phyloP scores from a whole-genome alignment of 2,888 invertebrate species.

The Drosophila fungiperda region DNA sequence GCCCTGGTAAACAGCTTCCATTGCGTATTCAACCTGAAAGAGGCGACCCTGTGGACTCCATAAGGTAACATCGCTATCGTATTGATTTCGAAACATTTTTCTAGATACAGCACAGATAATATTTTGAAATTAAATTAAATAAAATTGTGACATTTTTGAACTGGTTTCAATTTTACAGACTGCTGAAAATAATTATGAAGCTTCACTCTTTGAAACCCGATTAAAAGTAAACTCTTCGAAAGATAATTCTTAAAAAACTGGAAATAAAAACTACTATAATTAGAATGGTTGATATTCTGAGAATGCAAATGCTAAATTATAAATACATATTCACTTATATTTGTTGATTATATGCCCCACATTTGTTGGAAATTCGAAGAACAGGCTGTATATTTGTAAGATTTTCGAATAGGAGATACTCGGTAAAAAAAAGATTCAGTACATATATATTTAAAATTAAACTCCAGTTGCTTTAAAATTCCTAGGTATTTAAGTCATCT shows the following conservation, averaged over 20 bases:
- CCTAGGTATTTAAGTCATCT: too few species aligned
- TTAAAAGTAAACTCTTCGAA: background rate
- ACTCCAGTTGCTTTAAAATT: too few species aligned
- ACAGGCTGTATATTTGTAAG: background rate
- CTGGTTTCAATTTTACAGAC: background rate
- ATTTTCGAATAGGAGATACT: background rate
- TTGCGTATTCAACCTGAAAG: conserved; percentile 99
- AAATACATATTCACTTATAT: background rate
- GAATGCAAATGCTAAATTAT: background rate
- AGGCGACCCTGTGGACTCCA: conserved; percentile 99
- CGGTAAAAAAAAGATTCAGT: too few species aligned
- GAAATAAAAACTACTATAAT: background rate
- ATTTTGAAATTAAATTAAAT: background rate
- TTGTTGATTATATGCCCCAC: background rate
- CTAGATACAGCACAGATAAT: background rate
- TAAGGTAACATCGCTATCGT: conserved; percentile 99
- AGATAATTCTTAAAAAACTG: background rate
- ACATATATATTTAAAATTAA: too few species aligned
- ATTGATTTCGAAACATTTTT: conserved; percentile 96
- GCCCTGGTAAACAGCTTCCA: conserved; percentile 97
- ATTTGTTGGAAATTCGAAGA: too few species aligned
- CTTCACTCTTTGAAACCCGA: background rate
- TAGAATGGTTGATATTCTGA: background rate
- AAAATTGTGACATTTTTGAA: background rate
- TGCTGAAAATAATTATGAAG: background rate